Percentiles rank a stretch among this genome's conserved stretches.
These are phyloP conservation scores for Falco novaeseelandiae DNA, from an alignment of 2,797 vertebrate species.

Conservation along the genomic window DNA sequence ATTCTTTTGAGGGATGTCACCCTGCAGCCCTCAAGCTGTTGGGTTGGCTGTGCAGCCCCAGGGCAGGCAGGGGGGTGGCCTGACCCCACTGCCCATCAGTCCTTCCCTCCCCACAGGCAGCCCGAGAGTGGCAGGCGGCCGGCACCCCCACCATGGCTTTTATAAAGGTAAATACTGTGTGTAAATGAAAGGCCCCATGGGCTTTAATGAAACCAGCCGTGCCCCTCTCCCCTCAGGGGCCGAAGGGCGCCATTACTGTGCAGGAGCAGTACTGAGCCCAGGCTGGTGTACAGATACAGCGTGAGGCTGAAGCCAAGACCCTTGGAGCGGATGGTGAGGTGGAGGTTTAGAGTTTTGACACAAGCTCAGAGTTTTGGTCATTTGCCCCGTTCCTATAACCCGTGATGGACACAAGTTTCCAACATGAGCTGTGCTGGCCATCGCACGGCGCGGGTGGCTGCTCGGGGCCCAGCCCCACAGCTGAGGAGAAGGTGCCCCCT, in stretches of 20 bases:
- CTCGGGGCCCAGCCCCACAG: fast-evolving
- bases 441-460: too few relatives aligned
- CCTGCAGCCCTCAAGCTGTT: not conserved
- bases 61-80: too few relatives aligned
- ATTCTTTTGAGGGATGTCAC: not conserved
- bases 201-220: fast-evolving
- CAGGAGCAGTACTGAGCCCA: fast-evolving
- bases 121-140: too few relatives aligned
- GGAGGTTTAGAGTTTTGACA: too few relatives aligned
- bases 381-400: not conserved
- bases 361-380: not conserved
- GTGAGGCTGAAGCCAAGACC: fast-evolving
- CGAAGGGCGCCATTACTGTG: fast-evolving
- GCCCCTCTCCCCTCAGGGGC: too few relatives aligned
- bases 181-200: too few relatives aligned
- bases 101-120: too few relatives aligned
- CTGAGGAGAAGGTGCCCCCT: not conserved
- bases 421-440: not conserved
- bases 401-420: fast-evolving
- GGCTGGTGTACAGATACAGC: too few relatives aligned
- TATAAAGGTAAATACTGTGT: too few relatives aligned
- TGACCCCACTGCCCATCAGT: too few relatives aligned
- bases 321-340: not conserved
- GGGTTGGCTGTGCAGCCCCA: too few relatives aligned
- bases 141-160: too few relatives aligned